phyloP scores from a whole-genome alignment of 64 coral and sea anemone genomes.

The Stichodactyla helianthus region DNA sequence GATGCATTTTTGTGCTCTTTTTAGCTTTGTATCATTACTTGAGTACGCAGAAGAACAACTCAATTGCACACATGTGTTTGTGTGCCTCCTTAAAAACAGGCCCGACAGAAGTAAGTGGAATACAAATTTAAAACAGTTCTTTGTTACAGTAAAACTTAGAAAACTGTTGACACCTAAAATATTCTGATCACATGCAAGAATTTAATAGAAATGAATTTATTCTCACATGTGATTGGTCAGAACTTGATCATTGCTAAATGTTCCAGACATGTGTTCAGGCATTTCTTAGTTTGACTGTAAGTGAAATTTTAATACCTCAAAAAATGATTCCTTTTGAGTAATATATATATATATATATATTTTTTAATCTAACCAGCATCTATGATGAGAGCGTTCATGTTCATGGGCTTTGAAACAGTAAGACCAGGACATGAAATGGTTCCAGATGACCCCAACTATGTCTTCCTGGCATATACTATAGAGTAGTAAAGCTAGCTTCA shows the following conservation, averaged over 20 bases:
- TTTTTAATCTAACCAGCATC: constrained; percentile 41
- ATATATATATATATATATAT: no score
- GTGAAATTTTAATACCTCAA: no score
- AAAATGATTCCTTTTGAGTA: no score
- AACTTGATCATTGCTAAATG: no score
- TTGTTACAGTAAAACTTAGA: no score
- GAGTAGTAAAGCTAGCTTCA: constrained; percentile 34
- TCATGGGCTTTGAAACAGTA: constrained; percentile 87
- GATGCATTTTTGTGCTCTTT: constrained; percentile 12
- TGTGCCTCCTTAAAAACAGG: constrained; percentile 74
- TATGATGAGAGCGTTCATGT: constrained; percentile 93
- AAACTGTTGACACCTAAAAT: no score
- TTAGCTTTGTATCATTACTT: constrained; percentile 75
- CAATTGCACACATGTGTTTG: constrained; percentile 76
- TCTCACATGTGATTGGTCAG: no score
- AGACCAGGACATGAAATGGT: constrained; percentile 58
- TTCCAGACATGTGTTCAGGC: no score
- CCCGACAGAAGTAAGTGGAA: constrained; percentile 63
- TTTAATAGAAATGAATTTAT: no score
- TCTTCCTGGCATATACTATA: constrained; percentile 85
- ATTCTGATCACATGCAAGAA: no score
- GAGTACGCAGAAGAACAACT: constrained; percentile 90
- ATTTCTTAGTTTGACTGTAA: no score
- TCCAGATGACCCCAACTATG: constrained; percentile 48
- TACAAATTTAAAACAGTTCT: no score